Base-by-base conservation (phyloP, 2,797 vertebrate genomes). In the Peromyscus attwateri region DNA sequence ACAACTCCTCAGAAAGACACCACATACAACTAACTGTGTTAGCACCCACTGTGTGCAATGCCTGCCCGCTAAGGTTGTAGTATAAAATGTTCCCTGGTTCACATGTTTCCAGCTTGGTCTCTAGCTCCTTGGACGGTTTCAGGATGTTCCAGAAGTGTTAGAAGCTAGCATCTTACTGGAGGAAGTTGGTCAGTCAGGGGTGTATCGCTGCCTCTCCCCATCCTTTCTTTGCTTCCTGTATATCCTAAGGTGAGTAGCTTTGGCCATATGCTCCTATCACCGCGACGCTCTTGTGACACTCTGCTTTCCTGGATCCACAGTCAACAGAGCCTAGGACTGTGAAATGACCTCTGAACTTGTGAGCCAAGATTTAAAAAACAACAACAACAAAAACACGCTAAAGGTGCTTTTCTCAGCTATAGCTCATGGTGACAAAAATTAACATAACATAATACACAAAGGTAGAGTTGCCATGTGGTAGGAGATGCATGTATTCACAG, bases 401-500 rank as follows among this genome's bases (percentile, higher is more conserved):
- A 75, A 60, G 37, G 27, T 40, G 70, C 13, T 62, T 40, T 60
- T 16, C 52, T 88, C 70, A 89, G 29, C 9, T 43, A 29, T 29
- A 3, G 2, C n/a, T 57, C 25, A 73, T 6, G 16, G 49, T 17
- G n/a, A 40, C 46, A 55, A 29, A n/a, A n/a, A 49, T 27, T 52
- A 21, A 17, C 31, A 0, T 25, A 70, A 11, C 4, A 17, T 34
- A 37, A 49, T 3, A 27, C 68, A n/a, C n/a, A 29, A 29, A 4
- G 46, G n/a, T 0, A 6, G 49, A 14, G 5, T 1, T 10, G 14
- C 76, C 6, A 5, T 0, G 25, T 43, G 81, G 46, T 31, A 3
- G 27, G 75, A 68, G 13, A 2, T 3, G 10, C 4, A 0, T 10
- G 2, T 1, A 6, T 40, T n/a, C 17, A 57, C 37, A 3, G 2